phyloP scores from a whole-genome alignment of 1,140 invertebrate genomes.

The Dermatophagoides farinae region DNA sequence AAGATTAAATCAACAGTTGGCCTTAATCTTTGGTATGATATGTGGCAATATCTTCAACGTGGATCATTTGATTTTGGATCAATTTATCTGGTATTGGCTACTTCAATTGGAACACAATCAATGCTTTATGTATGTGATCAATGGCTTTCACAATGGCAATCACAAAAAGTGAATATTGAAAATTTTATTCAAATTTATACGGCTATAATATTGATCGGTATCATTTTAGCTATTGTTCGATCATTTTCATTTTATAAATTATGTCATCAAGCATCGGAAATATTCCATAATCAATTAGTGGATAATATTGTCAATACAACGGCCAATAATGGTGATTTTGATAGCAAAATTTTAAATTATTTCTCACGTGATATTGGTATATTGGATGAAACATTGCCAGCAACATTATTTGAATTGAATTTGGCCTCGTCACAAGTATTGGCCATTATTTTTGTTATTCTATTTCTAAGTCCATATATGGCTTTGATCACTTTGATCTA shows the following conservation, averaged over 20 bases:
- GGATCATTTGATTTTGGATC: constrained; percentile 14
- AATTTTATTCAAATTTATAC: constrained; percentile 21
- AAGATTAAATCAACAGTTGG: neutral
- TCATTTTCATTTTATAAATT: constrained; percentile 50
- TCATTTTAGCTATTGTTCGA: constrained; percentile 28
- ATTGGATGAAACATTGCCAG: constrained; percentile 32
- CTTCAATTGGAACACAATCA: constrained; percentile 16
- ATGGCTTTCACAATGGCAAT: constrained; percentile 20
- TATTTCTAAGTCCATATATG: constrained; percentile 3
- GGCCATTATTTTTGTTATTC: neutral
- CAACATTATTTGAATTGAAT: constrained; percentile 49
- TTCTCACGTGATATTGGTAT: constrained; percentile 17
- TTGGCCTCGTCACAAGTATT: constrained; percentile 20
- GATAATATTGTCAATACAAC: constrained; percentile 49
- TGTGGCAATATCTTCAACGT: constrained; percentile 17
- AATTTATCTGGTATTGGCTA: constrained; percentile 14
- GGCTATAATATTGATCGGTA: constrained; percentile 23
- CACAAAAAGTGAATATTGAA: neutral
- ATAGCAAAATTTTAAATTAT: constrained; percentile 21
- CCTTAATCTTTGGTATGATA: neutral
- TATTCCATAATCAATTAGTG: constrained; percentile 64
- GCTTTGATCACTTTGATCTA: constrained; percentile 39
- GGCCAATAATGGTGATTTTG: constrained; percentile 65
- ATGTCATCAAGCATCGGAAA: constrained; percentile 53
- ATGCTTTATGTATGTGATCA: constrained; percentile 20